These are phyloP conservation scores for Callithrix jacchus DNA, from an alignment of 2,113 vertebrate species.

Conservation along the genomic window DNA sequence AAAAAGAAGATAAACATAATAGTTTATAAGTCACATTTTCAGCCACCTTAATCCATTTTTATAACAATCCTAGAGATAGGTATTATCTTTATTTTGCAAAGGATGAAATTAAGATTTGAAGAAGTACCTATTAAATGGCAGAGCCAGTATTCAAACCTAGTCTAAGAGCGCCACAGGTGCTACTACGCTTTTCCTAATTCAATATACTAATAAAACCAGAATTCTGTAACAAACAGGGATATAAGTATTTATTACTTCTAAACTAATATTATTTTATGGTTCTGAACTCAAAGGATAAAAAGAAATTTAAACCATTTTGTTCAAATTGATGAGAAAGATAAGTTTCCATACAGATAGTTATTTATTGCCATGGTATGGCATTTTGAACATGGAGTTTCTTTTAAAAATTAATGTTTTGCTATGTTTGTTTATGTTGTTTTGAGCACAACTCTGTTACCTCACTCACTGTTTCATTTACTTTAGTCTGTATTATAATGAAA, in stretches of 20 bases:
- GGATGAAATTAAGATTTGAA: conserved; percentile 33
- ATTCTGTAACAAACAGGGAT: not conserved
- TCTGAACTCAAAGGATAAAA: not conserved
- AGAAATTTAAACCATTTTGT: not conserved
- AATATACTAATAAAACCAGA: not conserved
- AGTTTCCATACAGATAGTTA: not conserved
- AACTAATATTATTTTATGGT: not conserved
- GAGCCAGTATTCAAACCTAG: not conserved
- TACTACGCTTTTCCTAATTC: not conserved
- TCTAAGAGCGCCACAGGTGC: not conserved
- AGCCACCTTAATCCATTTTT: not conserved
- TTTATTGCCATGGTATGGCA: not conserved
- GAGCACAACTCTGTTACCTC: conserved; percentile 23
- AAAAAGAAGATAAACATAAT: conserved; percentile 33
- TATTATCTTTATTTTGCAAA: conserved; percentile 42
- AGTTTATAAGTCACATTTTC: conserved; percentile 18
- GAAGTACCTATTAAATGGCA: not conserved
- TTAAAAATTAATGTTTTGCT: conserved; percentile 31
- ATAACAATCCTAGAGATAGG: not conserved
- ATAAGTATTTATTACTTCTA: not conserved
- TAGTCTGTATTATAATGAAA: not conserved
- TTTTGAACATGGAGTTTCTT: conserved; percentile 44
- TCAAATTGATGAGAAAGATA: not conserved
- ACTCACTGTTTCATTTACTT: conserved; percentile 15
- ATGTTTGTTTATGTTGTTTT: not conserved